Evolutionary conservation across 2,113 vertebrate genomes (phyloP).

Genomic region (Malurus elegans): DNA sequence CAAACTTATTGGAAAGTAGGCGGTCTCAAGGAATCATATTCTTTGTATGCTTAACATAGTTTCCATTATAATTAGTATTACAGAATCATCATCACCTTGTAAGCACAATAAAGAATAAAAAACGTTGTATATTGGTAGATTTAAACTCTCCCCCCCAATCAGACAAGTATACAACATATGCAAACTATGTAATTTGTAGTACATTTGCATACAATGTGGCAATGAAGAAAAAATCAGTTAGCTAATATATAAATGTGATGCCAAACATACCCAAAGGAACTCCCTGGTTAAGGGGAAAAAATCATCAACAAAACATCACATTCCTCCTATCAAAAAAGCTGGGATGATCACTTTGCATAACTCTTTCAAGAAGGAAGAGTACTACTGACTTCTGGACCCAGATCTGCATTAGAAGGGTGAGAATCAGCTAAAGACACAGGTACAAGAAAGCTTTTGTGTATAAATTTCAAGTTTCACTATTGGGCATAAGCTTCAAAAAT

Average conservation of each 20-base stretch:
- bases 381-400: not conserved
- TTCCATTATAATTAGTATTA: not conserved
- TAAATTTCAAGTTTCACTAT: not conserved
- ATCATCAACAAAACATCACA: not conserved
- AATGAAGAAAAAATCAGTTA: not conserved
- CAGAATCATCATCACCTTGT: not conserved
- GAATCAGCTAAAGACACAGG: not conserved
- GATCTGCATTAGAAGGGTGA: not conserved
- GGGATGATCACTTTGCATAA: not conserved
- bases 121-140: not conserved
- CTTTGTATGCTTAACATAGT: not conserved
- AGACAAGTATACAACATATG: not conserved
- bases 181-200: not conserved
- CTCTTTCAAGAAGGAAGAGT: not conserved
- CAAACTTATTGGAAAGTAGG: not conserved
- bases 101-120: not conserved
- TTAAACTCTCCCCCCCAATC: accelerated
- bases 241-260: not conserved
- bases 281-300: not conserved
- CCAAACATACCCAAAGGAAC: not conserved
- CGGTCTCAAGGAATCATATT: not conserved
- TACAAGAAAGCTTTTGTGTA: not conserved
- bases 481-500: not conserved
- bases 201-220: not conserved
- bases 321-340: not conserved